These are phyloP conservation scores for Yponomeuta cagnagella DNA, from an alignment of 2,888 invertebrate genomes.

Conservation along the genomic window DNA sequence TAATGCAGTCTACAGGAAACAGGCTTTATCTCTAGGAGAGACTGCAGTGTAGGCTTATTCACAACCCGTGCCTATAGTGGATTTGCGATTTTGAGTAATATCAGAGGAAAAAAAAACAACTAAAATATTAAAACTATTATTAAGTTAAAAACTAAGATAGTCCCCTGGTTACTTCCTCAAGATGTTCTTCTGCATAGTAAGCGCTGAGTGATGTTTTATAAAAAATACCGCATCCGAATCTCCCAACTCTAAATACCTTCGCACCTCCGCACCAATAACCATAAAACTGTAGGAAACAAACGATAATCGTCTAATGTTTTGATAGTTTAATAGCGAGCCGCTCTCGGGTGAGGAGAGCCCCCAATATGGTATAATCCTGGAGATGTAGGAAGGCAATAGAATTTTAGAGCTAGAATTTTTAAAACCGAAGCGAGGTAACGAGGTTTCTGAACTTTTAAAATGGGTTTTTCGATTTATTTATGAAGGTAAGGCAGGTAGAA, in stretches of 20 bases:
- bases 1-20: too few relatives aligned
- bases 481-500: background rate
- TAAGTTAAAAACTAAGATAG: too few relatives aligned
- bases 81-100: too few relatives aligned
- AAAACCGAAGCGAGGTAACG: background rate
- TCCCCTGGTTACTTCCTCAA: too few relatives aligned
- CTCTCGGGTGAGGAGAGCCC: background rate
- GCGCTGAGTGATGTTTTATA: background rate
- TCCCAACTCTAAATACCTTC: background rate
- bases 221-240: background rate
- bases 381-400: background rate
- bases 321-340: conserved; percentile 11
- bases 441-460: background rate
- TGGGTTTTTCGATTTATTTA: background rate
- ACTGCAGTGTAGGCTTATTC: too few relatives aligned
- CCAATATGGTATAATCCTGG: conserved; percentile 1
- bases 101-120: too few relatives aligned
- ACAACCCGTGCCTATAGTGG: too few relatives aligned
- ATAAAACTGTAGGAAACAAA: conserved; percentile 13
- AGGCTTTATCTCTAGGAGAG: too few relatives aligned
- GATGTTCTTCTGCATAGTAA: too few relatives aligned
- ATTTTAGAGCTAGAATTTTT: background rate
- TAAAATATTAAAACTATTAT: too few relatives aligned
- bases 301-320: conserved; percentile 15
- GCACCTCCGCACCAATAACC: background rate